phyloP scores from a whole-genome alignment of 2,113 vertebrate species.

The Ursus arctos region DNA sequence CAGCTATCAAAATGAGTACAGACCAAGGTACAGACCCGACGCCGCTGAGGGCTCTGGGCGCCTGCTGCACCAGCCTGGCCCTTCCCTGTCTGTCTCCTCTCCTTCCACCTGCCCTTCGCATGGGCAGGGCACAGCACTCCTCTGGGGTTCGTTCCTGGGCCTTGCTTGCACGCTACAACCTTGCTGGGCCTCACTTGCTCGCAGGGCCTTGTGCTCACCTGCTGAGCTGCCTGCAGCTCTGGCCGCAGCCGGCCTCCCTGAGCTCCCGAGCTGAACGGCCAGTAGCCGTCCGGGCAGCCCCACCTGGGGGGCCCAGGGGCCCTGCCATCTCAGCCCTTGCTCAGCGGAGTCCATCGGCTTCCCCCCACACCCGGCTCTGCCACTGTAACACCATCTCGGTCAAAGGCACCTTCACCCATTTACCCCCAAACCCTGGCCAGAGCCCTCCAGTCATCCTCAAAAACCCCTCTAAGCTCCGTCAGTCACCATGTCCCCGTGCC shows the following conservation, averaged over 20 bases:
- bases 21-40: background rate
- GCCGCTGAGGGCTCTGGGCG: background rate
- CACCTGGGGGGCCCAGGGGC: background rate
- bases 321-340: background rate
- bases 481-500: background rate
- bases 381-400: background rate
- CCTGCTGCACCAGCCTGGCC: rapidly evolving
- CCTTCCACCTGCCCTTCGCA: rapidly evolving
- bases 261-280: background rate
- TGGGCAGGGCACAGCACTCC: background rate
- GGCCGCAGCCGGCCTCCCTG: background rate
- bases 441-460: background rate
- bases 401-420: background rate
- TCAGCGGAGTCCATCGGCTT: background rate
- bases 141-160: background rate
- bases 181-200: background rate
- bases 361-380: background rate
- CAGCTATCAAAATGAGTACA: background rate
- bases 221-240: background rate
- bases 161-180: background rate
- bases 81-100: background rate
- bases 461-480: background rate
- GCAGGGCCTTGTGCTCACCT: background rate
- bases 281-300: background rate
- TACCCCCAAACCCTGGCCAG: background rate